phyloP scores from a whole-genome alignment of 2,113 vertebrate species.

The Actenoides hombroni region DNA sequence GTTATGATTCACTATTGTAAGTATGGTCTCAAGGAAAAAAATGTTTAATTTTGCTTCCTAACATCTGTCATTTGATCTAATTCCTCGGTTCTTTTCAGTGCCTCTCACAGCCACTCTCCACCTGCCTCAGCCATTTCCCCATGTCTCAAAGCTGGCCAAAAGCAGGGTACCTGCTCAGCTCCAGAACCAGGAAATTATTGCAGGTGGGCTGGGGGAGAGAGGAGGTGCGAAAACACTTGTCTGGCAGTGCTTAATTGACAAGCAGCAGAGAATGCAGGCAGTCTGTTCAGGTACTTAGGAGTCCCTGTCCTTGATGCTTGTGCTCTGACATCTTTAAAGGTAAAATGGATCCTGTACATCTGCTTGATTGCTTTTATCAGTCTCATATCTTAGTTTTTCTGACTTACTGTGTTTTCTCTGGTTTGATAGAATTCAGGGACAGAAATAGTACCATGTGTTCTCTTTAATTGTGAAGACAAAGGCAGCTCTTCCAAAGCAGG shows the following conservation, averaged over 20 bases:
- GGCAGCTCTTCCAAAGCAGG: rapidly evolving
- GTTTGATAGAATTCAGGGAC: neutral
- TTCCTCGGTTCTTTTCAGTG: neutral
- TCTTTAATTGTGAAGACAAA: neutral
- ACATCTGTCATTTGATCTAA: neutral
- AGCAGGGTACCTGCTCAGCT: neutral
- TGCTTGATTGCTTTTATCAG: neutral
- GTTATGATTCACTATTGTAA: neutral
- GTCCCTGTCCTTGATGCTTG: neutral
- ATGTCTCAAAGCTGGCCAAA: neutral
- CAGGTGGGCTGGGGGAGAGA: neutral
- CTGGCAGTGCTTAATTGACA: neutral
- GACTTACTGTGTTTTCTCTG: neutral
- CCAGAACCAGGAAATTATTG: neutral
- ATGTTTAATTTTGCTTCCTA: neutral
- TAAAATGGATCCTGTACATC: neutral
- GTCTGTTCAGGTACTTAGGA: neutral
- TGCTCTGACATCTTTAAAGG: neutral
- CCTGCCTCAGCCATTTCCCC: neutral
- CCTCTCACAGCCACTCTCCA: neutral
- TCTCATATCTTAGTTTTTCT: neutral
- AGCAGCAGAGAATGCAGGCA: neutral
- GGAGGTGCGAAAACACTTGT: neutral
- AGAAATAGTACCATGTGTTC: rapidly evolving
- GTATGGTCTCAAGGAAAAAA: neutral